These are phyloP conservation scores for Erebia aethiops DNA, from an alignment of 2,888 invertebrate species.

Conservation along the genomic window DNA sequence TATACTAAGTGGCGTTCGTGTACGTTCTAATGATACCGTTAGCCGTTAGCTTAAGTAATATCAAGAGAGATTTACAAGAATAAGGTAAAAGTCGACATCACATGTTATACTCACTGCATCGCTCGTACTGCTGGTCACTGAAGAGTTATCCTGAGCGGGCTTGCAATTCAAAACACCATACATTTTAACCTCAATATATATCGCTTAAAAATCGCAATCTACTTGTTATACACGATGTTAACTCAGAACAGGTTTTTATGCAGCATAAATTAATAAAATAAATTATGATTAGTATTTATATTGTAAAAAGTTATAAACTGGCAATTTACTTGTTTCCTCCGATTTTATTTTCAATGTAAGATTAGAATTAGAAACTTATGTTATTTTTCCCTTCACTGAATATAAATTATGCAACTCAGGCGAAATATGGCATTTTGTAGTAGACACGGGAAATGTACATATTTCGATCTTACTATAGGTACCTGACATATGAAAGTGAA, in stretches of 20 bases:
- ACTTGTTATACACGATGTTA: neutral
- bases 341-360: neutral
- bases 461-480: too few relatives aligned
- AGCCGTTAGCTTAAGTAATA: too few relatives aligned
- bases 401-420: too few relatives aligned
- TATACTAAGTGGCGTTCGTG: too few relatives aligned
- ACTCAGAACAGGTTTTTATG: neutral
- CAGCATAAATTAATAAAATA: neutral
- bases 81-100: conserved; percentile 56
- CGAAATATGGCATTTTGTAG: too few relatives aligned
- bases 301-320: neutral
- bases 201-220: neutral
- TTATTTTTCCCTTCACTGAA: neutral
- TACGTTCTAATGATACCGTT: too few relatives aligned
- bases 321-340: neutral
- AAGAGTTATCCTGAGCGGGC: conserved; percentile 78
- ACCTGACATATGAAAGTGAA: too few relatives aligned
- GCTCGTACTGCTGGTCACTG: conserved; percentile 78
- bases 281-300: neutral
- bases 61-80: neutral
- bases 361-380: neutral
- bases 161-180: conserved; percentile 53
- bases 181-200: conserved; percentile 13
- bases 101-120: conserved; percentile 80
- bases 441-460: too few relatives aligned